Base-by-base conservation (phyloP, 2,113 vertebrate genomes). In the Irena cyanogastra region DNA sequence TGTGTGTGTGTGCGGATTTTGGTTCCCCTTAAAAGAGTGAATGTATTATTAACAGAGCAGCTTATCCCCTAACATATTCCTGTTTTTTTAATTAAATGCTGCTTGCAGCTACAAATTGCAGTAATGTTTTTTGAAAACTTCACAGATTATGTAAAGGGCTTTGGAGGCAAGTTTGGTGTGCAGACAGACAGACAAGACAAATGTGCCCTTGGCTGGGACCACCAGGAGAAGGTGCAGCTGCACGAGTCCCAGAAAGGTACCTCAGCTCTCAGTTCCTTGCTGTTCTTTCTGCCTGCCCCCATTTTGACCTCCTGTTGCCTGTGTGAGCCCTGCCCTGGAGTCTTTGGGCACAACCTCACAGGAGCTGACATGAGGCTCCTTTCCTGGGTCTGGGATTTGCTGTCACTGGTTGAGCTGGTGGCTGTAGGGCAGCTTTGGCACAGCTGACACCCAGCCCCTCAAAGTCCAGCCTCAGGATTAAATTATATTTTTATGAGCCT, bases 211-310 rank as follows among this genome's bases (percentile, higher is more conserved):
- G 99, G 99, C 82, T 99, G 99, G 99, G 99, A 99, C 79, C 99
- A 99, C 96, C 99, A 99, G 98, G 99, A 99, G 97, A 99, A 99
- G 23, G 96, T 98, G 16, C 99, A 99, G 97, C 98, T 99, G 30
- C 99, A 99, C 1, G 99, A 99, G 76, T 99, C 99, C 59, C 99
- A 99, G 95, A 99, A 98, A 99, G 99, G 99, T 99, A 98, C 9
- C 5, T 23, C 66, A 35, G 14, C 37, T 64, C 49, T 9, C 37
- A 19, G 1, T 27, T 47, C 77, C 63, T 63, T 30, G 53, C 63
- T 21, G 7, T 5, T 68, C 66, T 33, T 39, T 21, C 39, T 52
- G 37, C 35, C 31, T 89, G 35, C 45, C 16, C 56, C 75, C 16
- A 0, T 30, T 61, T 14, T 61, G 37, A 33, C 7, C 64, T 39